Evolutionary conservation across 2,888 invertebrate genomes (phyloP).

Genomic region (Agonopterix subpropinquella): DNA sequence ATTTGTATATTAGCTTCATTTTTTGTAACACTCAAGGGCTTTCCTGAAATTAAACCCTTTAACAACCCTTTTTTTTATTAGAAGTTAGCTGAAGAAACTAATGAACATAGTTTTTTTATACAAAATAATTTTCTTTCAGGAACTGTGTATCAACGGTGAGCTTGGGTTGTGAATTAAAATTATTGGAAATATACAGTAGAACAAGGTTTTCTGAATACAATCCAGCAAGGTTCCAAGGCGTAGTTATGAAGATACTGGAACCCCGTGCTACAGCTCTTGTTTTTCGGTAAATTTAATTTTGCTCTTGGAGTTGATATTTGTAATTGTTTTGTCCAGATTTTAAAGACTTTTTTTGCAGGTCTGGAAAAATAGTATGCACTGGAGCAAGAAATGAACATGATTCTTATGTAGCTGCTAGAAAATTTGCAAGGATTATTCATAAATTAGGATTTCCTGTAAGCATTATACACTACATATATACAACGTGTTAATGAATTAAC

Average conservation of each 20-base stretch:
- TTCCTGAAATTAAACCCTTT: no score
- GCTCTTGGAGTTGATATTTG: not conserved
- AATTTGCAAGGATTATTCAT: conserved; percentile 89
- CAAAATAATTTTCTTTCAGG: conserved; percentile 62
- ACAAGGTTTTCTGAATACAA: conserved; percentile 90
- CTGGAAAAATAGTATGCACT: conserved; percentile 89
- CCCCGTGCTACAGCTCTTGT: conserved; percentile 85
- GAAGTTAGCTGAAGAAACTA: no score
- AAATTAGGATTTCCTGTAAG: conserved; percentile 80
- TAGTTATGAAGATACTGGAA: conserved; percentile 88
- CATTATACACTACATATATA: no score
- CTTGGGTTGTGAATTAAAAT: conserved; percentile 81
- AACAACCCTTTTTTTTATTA: no score
- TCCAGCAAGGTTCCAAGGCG: conserved; percentile 87
- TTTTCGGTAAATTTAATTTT: conserved; percentile 50
- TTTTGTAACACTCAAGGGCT: no score
- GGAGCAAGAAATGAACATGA: conserved; percentile 87
- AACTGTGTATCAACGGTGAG: conserved; percentile 89
- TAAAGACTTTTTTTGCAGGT: conserved; percentile 57
- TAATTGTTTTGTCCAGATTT: not conserved
- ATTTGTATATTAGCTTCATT: no score
- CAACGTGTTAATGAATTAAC: no score
- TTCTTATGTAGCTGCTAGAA: conserved; percentile 84
- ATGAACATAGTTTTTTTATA: not conserved
- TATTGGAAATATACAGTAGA: conserved; percentile 84